These are phyloP conservation scores for Osmoderma eremita DNA, from an alignment of 2,888 invertebrate genomes.

Conservation along the genomic window DNA sequence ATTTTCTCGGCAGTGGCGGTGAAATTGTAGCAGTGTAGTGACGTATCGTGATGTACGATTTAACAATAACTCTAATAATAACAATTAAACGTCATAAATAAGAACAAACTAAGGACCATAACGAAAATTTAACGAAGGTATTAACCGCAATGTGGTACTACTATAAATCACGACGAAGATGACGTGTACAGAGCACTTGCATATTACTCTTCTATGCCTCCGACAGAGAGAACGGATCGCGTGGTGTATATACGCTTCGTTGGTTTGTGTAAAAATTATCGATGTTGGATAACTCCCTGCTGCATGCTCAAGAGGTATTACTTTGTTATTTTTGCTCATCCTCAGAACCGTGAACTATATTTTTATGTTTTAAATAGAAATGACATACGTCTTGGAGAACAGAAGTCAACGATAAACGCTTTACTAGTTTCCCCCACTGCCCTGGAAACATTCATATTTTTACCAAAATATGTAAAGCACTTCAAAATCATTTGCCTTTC, in stretches of 20 bases:
- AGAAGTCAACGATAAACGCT: too few relatives aligned
- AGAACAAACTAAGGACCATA: conserved; percentile 28
- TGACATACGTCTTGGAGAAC: too few relatives aligned
- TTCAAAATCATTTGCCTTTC: too few relatives aligned
- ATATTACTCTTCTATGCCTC: not conserved
- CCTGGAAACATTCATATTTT: too few relatives aligned
- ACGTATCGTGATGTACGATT: conserved; percentile 3
- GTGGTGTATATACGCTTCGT: conserved; percentile 13
- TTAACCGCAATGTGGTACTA: conserved; percentile 30
- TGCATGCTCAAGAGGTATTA: not conserved
- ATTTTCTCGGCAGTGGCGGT: not conserved
- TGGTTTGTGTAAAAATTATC: conserved; percentile 11
- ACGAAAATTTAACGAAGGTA: conserved; percentile 35
- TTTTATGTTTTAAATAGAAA: too few relatives aligned
- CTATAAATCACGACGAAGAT: conserved; percentile 25
- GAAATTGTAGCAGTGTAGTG: not conserved
- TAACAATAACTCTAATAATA: conserved; percentile 35
- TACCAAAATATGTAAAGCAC: too few relatives aligned
- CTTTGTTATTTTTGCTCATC: conserved; percentile 1
- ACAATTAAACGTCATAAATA: conserved; percentile 38
- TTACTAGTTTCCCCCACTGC: too few relatives aligned
- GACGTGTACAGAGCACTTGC: conserved; percentile 6
- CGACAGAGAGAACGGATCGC: conserved; percentile 3
- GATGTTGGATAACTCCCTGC: not conserved
- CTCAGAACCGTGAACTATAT: not conserved